Evolutionary conservation across 2,797 vertebrate species (phyloP), one percentile per base, ranked within the genome.

Genomic region (Leuciscus waleckii): DNA sequence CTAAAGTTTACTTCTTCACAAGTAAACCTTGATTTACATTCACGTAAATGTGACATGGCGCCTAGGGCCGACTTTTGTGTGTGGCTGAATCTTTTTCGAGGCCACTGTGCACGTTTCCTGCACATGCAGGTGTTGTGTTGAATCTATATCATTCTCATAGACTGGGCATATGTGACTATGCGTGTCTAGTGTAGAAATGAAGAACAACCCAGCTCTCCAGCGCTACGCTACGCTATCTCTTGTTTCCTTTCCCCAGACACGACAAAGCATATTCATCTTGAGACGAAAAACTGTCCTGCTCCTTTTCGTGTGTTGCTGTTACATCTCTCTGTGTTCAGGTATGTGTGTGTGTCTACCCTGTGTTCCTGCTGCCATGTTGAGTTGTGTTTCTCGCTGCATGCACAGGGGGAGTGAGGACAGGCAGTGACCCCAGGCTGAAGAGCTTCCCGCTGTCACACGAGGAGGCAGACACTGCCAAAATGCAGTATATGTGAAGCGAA

Each of bases 391-490:
- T 85, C 39, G 8, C 14, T 67, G 39, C 49, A 58, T 82, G 70
- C 80, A 73, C 39, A 73, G 77, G 46, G 68, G 69, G 49, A 82
- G 70, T 29, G 41, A 87, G 81, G 69, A 82, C 79, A 81, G 58
- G 49, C 67, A 70, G 26, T 85, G 74, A 82, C 87, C 87, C 74
- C 58, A 46, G 75, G 73, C 49, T 86, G 54, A 58, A 86, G 63
- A 41, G 77, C 81, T 68, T 85, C 76, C 77, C 21, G 32, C 49
- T 70, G 81, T 86, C 49, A 88, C 68, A 82, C 49, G 63, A 58
- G 43, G 70, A 58, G 32, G 8, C 58, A 71, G 43, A 70, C 58
- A 74, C 63, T 67, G 71, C 56, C n/a, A 79, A 84, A 84, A 67
- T 79, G 58, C 46, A 86, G 75, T 51, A 74, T 82, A 69, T 82